Evolutionary conservation across 2,797 vertebrate genomes (phyloP).

Genomic region (Sebastes elongatus): DNA sequence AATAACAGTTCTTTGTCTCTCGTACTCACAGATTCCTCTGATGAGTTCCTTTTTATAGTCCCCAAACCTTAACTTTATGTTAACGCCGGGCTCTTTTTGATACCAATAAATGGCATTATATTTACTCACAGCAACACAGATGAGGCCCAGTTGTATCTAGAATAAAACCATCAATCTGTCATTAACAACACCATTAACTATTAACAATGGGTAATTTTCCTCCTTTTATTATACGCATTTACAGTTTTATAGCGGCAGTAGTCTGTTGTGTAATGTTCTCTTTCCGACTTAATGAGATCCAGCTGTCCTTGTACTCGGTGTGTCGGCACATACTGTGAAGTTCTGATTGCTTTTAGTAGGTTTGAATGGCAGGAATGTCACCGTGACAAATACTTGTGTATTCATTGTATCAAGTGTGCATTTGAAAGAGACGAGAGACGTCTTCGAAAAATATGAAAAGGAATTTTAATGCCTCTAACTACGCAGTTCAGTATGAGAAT

Average conservation of each 20-base stretch:
- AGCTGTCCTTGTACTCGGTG: conserved; percentile 6
- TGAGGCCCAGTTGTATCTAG: neutral
- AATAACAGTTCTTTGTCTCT: neutral
- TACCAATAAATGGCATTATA: neutral
- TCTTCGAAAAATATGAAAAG: neutral
- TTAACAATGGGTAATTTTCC: neutral
- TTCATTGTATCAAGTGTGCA: neutral
- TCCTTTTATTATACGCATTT: neutral
- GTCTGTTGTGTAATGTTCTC: neutral
- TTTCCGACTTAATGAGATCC: neutral
- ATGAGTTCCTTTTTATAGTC: neutral
- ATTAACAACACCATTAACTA: conserved; percentile 23
- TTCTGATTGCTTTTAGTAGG: conserved; percentile 4
- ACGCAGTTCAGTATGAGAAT: neutral
- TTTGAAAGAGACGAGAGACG: neutral
- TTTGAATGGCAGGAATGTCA: conserved; percentile 31
- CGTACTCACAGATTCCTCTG: neutral
- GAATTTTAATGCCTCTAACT: neutral
- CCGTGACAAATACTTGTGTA: neutral
- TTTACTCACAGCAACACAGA: neutral
- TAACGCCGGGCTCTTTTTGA: neutral
- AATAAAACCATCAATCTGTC: conserved; percentile 1
- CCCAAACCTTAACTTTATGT: neutral
- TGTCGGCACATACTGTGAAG: conserved; percentile 9
- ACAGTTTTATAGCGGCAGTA: neutral